Evolutionary conservation across 2,888 invertebrate species (phyloP).

Genomic region (Euclidia mi): DNA sequence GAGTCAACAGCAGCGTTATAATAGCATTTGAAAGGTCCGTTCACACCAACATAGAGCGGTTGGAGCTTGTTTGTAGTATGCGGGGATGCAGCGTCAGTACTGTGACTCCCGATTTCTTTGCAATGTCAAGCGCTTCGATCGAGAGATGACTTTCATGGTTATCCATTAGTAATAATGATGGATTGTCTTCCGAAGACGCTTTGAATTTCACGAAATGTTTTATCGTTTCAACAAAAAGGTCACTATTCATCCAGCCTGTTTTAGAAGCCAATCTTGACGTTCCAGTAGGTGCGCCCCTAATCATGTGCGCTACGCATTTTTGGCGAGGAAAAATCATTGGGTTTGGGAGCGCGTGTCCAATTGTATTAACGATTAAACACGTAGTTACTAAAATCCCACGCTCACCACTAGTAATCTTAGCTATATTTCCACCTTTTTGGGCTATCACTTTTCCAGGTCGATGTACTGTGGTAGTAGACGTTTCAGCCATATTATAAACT

Average conservation of each 20-base stretch:
- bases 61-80: constrained; percentile 37
- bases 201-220: too few relatives aligned
- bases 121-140: too few relatives aligned
- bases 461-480: constrained; percentile 8
- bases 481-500: constrained; percentile 11
- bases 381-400: constrained; percentile 1
- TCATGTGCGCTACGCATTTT: too few relatives aligned
- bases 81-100: too few relatives aligned
- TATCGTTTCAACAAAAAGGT: too few relatives aligned
- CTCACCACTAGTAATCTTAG: constrained; percentile 12
- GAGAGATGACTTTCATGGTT: neutral
- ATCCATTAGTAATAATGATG: constrained; percentile 52
- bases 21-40: constrained; percentile 62
- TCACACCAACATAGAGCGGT: constrained; percentile 68
- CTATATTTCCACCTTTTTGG: constrained; percentile 5
- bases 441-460: constrained; percentile 12
- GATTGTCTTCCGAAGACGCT: too few relatives aligned
- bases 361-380: constrained; percentile 48
- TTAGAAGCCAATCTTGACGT: too few relatives aligned
- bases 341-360: constrained; percentile 68
- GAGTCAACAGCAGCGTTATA: constrained; percentile 57
- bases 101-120: too few relatives aligned
- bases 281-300: too few relatives aligned
- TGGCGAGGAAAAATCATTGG: constrained; percentile 53
- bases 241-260: too few relatives aligned